Percentiles rank a stretch among this genome's conserved stretches.
Conservation (phyloP, 2,113 vertebrate genomes). For the Corythornis cristatus region DNA sequence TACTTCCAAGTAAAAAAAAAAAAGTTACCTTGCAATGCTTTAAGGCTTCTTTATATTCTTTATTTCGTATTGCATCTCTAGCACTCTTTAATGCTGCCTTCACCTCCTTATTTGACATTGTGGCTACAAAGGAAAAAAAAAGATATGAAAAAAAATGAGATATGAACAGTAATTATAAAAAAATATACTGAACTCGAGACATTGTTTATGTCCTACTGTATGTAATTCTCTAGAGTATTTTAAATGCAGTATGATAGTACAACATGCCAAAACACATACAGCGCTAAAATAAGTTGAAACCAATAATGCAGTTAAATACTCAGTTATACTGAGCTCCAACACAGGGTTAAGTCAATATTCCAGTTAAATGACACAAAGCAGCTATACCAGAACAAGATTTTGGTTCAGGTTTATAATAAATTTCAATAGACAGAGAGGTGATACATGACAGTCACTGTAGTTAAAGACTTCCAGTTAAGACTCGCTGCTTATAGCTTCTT, state of each 20-base stretch:
- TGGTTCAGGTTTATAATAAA: neutral
- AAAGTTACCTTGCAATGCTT: slow-evolving; percentile 94
- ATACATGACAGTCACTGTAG: neutral
- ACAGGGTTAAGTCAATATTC: neutral
- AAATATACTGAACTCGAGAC: neutral
- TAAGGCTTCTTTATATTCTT: slow-evolving; percentile 95
- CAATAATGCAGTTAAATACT: neutral
- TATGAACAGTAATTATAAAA: neutral
- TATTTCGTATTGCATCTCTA: slow-evolving; percentile 94
- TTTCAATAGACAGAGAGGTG: neutral
- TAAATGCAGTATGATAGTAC: neutral
- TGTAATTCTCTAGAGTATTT: neutral
- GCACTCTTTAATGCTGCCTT: slow-evolving; percentile 92
- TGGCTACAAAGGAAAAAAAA: slow-evolving; percentile 38
- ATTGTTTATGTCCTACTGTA: neutral
- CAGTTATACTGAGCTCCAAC: fast-evolving
- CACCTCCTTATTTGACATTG: slow-evolving; percentile 93
- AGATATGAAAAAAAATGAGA: neutral
- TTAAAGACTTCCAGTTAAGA: neutral
- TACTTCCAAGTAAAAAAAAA: neutral
- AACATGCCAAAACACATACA: neutral
- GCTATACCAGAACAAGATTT: fast-evolving
- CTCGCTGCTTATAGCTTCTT: fast-evolving
- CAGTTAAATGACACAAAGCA: neutral
- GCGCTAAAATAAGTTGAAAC: neutral